Conservation (phyloP, 1,140 invertebrate species). For the Leucophenga varia region DNA sequence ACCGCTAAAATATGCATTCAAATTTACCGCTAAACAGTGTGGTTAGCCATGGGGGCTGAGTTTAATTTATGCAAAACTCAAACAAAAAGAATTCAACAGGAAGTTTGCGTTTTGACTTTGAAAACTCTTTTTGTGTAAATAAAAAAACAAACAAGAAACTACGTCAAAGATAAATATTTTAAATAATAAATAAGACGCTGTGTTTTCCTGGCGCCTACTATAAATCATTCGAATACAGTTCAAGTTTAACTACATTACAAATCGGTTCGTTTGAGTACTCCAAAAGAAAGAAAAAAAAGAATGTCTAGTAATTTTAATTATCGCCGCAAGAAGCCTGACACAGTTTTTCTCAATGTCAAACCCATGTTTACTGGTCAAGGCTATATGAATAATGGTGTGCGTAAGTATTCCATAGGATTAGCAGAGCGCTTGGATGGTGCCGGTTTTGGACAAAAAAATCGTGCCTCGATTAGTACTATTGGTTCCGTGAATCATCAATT, state of each 20-base stretch:
- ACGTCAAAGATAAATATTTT: slow-evolving; percentile 2
- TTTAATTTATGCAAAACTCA: slow-evolving; percentile 44
- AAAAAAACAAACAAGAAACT: slow-evolving; percentile 24
- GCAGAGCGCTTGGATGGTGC: slow-evolving; percentile 41
- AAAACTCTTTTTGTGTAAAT: not conserved
- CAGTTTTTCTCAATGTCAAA: slow-evolving; percentile 48
- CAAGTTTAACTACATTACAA: slow-evolving; percentile 29
- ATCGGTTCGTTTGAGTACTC: slow-evolving; percentile 18
- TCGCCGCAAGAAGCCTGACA: slow-evolving; percentile 44
- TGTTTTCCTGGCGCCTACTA: too few relatives aligned
- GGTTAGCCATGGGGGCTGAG: too few relatives aligned
- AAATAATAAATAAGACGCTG: slow-evolving; percentile 14
- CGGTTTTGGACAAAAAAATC: slow-evolving; percentile 28
- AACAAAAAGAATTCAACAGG: slow-evolving; percentile 49
- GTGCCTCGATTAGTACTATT: slow-evolving; percentile 29
- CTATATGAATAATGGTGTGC: slow-evolving; percentile 33
- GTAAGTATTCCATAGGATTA: slow-evolving; percentile 46
- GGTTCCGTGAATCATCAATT: slow-evolving; percentile 38
- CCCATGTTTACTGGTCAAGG: slow-evolving; percentile 40
- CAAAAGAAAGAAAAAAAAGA: slow-evolving; percentile 14
- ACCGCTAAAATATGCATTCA: too few relatives aligned
- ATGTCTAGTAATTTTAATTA: slow-evolving; percentile 36
- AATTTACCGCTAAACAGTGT: too few relatives aligned
- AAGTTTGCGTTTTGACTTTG: slow-evolving; percentile 30
- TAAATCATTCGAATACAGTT: too few relatives aligned